These are phyloP conservation scores for Anorthoa munda DNA, from an alignment of 2,888 invertebrate species.

Conservation along the genomic window DNA sequence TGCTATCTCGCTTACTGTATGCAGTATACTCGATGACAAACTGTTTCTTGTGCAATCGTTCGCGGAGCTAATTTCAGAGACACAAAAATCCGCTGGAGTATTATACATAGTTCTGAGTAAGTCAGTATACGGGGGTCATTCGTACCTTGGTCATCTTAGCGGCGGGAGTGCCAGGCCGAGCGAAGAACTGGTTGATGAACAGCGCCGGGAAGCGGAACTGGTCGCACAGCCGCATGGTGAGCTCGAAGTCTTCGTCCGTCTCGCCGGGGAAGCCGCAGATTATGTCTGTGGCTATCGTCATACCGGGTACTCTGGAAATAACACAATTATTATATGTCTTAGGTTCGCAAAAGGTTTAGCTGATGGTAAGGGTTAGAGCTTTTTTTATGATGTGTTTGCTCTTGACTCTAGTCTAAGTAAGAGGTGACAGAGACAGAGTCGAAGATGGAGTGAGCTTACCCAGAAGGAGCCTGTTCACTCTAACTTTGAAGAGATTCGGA, in stretches of 20 bases:
- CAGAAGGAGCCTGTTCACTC: too few relatives aligned
- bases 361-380: not conserved
- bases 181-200: conserved; percentile 99
- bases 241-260: conserved; percentile 96
- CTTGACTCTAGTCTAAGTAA: too few relatives aligned
- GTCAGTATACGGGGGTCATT: not conserved
- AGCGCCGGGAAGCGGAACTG: conserved; percentile 97
- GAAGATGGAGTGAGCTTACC: too few relatives aligned
- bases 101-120: too few relatives aligned
- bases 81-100: too few relatives aligned
- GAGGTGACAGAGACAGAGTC: too few relatives aligned
- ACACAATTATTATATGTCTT: not conserved
- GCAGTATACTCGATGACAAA: too few relatives aligned
- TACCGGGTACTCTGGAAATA: conserved; percentile 94
- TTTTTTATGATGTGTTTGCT: too few relatives aligned
- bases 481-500: too few relatives aligned
- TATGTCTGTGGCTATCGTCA: conserved; percentile 99
- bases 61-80: too few relatives aligned
- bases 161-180: conserved; percentile 98
- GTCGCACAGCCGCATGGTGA: conserved; percentile 95
- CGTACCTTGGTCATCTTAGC: conserved; percentile 94
- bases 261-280: conserved; percentile 99
- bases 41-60: too few relatives aligned
- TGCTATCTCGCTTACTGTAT: too few relatives aligned
- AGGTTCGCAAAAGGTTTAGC: not conserved